phyloP scores from a whole-genome alignment of 2,888 invertebrate genomes.

The Nemoura dubitans region DNA sequence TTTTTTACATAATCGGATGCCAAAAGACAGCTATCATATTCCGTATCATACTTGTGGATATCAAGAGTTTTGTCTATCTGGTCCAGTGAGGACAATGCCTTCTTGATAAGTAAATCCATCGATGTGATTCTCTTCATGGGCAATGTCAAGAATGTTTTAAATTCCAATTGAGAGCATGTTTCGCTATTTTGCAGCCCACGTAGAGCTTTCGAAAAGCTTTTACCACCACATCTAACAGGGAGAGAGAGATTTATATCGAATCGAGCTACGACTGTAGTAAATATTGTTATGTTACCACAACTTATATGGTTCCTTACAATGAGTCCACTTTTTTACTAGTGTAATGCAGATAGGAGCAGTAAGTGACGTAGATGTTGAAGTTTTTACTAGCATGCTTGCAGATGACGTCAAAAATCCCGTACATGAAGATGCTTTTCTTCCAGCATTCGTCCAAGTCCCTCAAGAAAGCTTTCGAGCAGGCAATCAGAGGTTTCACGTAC shows the following conservation, averaged over 20 bases:
- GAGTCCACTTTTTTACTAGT: neutral
- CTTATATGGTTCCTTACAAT: neutral
- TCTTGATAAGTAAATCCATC: neutral
- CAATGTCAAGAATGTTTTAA: neutral
- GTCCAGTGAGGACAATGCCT: neutral
- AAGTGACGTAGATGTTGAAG: neutral
- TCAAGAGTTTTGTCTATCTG: neutral
- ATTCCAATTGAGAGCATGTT: neutral
- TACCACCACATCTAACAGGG: neutral
- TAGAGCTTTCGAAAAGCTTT: neutral
- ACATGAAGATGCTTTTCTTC: neutral
- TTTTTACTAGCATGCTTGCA: neutral
- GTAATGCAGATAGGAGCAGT: neutral
- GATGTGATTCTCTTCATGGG: conserved; percentile 1
- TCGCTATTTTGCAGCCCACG: neutral
- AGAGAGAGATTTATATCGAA: too few relatives aligned
- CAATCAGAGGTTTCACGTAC: neutral
- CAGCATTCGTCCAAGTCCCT: conserved; percentile 1
- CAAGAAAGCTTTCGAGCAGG: neutral
- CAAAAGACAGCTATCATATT: neutral
- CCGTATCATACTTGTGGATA: neutral
- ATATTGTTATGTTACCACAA: neutral
- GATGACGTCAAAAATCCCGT: neutral
- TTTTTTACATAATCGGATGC: neutral
- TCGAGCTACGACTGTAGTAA: too few relatives aligned